Base-by-base conservation (phyloP, 2,888 invertebrate genomes). In the Melanophora roralis region DNA sequence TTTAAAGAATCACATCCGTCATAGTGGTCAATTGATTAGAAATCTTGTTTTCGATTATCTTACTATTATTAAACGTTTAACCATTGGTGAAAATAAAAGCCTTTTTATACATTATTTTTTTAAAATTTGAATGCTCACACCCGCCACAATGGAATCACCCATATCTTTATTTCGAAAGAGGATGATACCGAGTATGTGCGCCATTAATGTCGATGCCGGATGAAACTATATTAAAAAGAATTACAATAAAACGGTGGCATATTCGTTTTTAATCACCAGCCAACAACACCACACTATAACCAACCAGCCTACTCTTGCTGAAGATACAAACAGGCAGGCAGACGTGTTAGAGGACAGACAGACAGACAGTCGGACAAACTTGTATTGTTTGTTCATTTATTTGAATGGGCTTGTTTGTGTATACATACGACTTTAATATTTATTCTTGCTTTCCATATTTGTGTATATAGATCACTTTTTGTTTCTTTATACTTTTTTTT, bases 161-260 rank as follows among this genome's bases (percentile, higher is more conserved):
- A n/a, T n/a, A n/a, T n/a, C n/a, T n/a, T n/a, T 72, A 51, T 53
- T 60, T 51, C 51, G 34, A 62, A 60, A 43, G 73, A 65, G 38
- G 38, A 67, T 67, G 65, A 59, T 59, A 64, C 21, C 45, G 34
- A 45, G n/a, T 27, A 40, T 62, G 32, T 49, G 21, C 27, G 23
- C 21, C 67, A 43, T 53, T 51, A 51, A 67, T 45, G 59, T 47
- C 59, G 67, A 67, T 60, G 57, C 74, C 74, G 74, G 74, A 74
- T 74, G 74, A 43, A 60, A 60, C 49, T 74, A 36, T 51, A 67
- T 51, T 49, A 14, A 49, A 51, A 67, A 74, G 67, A 65, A 67
- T 67, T 67, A 45, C 67, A 74, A 40, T 43, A 43, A 67, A 74
- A 74, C 74, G 67, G 74, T 60, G 67, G 67, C 74, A 60, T 59